These are phyloP conservation scores for Pongo abelii DNA, from an alignment of 2,113 vertebrate genomes.

Conservation along the genomic window DNA sequence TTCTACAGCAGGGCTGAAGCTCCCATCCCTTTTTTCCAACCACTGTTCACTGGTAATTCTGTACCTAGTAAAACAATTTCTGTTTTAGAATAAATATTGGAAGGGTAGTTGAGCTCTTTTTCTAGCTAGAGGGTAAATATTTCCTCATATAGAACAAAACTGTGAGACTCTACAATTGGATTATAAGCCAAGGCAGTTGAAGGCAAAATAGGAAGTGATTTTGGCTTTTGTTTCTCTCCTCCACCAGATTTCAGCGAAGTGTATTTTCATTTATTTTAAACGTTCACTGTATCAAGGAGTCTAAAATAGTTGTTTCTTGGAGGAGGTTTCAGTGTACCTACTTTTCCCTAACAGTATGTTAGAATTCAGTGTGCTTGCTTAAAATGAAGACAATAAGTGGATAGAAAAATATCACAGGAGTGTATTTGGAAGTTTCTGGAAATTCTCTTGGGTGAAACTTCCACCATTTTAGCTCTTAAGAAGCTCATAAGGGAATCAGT, in stretches of 20 bases:
- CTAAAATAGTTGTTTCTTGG: constrained; percentile 48
- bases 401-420: background rate
- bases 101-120: constrained; percentile 42
- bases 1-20: background rate
- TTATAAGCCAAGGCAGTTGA: constrained; percentile 2
- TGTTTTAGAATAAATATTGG: constrained; percentile 54
- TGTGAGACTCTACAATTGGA: constrained; percentile 24
- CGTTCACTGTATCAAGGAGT: background rate
- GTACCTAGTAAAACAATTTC: constrained; percentile 13
- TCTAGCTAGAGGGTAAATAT: constrained; percentile 51
- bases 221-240: constrained; percentile 25
- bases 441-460: background rate
- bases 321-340: background rate
- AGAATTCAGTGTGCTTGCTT: background rate
- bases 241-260: constrained; percentile 11
- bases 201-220: background rate
- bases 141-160: constrained; percentile 40
- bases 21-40: background rate
- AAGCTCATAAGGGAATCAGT: background rate
- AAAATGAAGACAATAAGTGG: background rate
- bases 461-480: background rate
- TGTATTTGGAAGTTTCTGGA: background rate
- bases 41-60: background rate
- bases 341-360: background rate
- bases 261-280: constrained; percentile 29